Base-by-base conservation (phyloP, 2,113 vertebrate species). In the Panthera uncia region DNA sequence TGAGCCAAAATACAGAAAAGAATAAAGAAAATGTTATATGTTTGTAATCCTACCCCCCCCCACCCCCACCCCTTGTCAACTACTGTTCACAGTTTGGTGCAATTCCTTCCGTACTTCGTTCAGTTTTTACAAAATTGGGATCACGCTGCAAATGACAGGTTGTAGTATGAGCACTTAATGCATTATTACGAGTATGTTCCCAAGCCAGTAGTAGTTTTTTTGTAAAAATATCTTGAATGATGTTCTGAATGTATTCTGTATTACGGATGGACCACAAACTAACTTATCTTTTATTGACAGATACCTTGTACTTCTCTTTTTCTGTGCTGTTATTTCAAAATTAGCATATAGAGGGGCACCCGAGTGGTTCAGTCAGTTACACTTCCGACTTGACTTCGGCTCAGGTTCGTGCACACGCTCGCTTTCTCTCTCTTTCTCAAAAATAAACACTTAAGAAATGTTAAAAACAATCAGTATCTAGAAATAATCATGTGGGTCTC, bases 251-350 rank as follows among this genome's bases (percentile, higher is more conserved):
- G 23, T 87, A n/a, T 94, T 69, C 73, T 86, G 0, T 69, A 73
- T 91, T 74, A 38, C 52, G 48, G 19, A 55, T 91, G 21, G 52
- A 61, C n/a, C 29, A 13, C 45, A 65, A 41, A 71, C 63, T 86
- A 18, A 27, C 48, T 76, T 80, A 63, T 4, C 29, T 68, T 66
- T 2, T 50, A 10, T 78, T 68, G 76, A 21, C 90, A 38, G 41
- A 7, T 71, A 29, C 36, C 78, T 88, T 89, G 38, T 66, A 50
- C 84, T 87, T 92, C 93, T 23, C 11, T 29, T 31, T 69, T 84
- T 76, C 15, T 82, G 61, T 90, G 66, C 74, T 84, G 12, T 76
- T 82, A 86, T 78, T 88, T 89, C 71, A 91, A 97, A 88, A 41
- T n/a, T 52, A 45, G 19, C 68, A 8, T 74, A 27, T 50, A 73